phyloP scores from a whole-genome alignment of 2,797 vertebrate species.

The Gephyroberyx darwinii region DNA sequence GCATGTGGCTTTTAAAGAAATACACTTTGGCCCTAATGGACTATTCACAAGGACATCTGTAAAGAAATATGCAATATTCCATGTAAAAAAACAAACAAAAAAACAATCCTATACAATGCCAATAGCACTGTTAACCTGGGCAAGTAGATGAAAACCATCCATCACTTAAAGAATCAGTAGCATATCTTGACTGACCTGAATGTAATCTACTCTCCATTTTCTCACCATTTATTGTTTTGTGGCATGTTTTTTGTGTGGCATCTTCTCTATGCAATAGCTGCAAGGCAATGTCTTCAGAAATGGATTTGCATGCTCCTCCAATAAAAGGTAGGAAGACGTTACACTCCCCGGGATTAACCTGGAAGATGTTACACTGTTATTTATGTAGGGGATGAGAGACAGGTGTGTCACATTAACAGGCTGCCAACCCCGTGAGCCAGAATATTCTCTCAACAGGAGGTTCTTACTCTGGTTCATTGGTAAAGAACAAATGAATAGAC shows the following conservation, averaged over 20 bases:
- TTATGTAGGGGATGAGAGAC: too few species aligned
- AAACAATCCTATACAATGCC: not conserved
- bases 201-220: not conserved
- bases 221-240: too few species aligned
- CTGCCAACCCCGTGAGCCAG: too few species aligned
- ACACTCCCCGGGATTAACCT: too few species aligned
- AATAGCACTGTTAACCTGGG: not conserved
- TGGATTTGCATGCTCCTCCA: too few species aligned
- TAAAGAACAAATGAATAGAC: not conserved
- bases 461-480: not conserved
- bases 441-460: not conserved
- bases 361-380: too few species aligned
- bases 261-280: too few species aligned
- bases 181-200: not conserved
- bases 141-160: not conserved
- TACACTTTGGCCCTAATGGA: slow-evolving; percentile 33
- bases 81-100: slow-evolving; percentile 12
- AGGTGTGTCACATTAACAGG: too few species aligned
- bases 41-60: slow-evolving; percentile 48
- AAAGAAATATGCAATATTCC: slow-evolving; percentile 6
- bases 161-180: not conserved
- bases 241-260: too few species aligned
- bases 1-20: slow-evolving; percentile 53
- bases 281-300: too few species aligned
- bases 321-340: too few species aligned